A percentile compares a stretch with the other conserved stretches of the same genome.
Conservation (phyloP, 2,113 vertebrate genomes). For the Lasiurus cinereus region DNA sequence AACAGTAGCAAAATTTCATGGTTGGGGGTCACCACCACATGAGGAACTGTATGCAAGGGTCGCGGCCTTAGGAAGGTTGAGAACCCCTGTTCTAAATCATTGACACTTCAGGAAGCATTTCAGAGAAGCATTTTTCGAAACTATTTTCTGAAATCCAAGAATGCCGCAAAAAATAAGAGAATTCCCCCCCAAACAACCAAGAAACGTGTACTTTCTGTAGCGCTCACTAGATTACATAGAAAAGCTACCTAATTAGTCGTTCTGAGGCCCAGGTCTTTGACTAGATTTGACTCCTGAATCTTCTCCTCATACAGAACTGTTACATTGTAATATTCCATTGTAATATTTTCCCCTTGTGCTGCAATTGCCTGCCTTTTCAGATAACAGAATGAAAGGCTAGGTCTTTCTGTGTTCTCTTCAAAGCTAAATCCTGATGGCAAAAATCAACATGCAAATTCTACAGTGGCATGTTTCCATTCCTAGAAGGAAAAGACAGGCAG, state of each 20-base stretch:
- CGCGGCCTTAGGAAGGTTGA: no score
- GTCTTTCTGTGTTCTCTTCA: not conserved
- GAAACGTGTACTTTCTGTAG: not conserved
- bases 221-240: not conserved
- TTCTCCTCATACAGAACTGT: not conserved
- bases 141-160: conserved; percentile 17
- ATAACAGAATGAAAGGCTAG: not conserved
- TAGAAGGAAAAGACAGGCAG: not conserved
- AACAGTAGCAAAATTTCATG: no score
- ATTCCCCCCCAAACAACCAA: not conserved
- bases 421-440: not conserved
- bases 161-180: not conserved
- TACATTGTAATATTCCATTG: not conserved
- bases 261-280: not conserved
- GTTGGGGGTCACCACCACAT: no score
- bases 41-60: no score
- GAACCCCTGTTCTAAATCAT: not conserved
- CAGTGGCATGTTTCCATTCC: not conserved
- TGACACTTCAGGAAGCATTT: not conserved
- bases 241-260: not conserved
- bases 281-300: not conserved
- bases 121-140: not conserved
- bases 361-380: not conserved
- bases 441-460: not conserved
- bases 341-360: not conserved